Evolutionary conservation across 2,797 vertebrate genomes (phyloP).

Genomic region (Sebastes trivittatus): DNA sequence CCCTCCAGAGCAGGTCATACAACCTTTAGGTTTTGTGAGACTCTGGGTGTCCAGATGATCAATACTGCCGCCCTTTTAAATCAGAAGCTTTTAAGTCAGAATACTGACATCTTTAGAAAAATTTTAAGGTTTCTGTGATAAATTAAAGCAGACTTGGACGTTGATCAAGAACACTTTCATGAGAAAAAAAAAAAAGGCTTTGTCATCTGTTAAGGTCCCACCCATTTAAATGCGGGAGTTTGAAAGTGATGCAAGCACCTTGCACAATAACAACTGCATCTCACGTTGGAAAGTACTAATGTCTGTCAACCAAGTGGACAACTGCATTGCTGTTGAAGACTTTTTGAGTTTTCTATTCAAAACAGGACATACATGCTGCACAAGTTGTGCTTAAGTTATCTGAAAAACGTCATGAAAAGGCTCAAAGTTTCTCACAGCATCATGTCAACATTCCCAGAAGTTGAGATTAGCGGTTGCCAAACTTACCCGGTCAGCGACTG

Average conservation of each 20-base stretch:
- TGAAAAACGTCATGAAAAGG: not conserved
- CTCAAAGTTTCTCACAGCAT: not conserved
- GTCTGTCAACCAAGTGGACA: not conserved
- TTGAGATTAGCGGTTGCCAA: slow-evolving; percentile 25
- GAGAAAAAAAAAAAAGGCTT: slow-evolving; percentile 1
- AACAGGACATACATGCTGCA: not conserved
- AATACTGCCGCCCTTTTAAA: not conserved
- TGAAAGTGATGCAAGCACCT: slow-evolving; percentile 19
- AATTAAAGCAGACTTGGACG: slow-evolving; percentile 8
- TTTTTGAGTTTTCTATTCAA: not conserved
- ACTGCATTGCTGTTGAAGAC: not conserved
- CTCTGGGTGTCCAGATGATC: not conserved
- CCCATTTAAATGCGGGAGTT: not conserved
- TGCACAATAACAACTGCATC: slow-evolving; percentile 18
- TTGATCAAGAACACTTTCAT: slow-evolving; percentile 18
- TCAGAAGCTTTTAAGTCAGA: not conserved
- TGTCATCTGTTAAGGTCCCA: not conserved
- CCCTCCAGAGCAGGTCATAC: not conserved
- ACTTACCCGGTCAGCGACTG: slow-evolving; percentile 71
- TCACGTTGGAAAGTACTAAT: not conserved
- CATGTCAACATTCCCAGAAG: not conserved
- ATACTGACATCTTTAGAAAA: not conserved
- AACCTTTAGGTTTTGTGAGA: not conserved
- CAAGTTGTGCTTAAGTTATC: not conserved
- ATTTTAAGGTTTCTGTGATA: not conserved